A percentile compares a stretch with the other conserved stretches of the same genome.
Evolutionary conservation across 2,888 invertebrate genomes (phyloP).

Genomic region (Protonemura montana): DNA sequence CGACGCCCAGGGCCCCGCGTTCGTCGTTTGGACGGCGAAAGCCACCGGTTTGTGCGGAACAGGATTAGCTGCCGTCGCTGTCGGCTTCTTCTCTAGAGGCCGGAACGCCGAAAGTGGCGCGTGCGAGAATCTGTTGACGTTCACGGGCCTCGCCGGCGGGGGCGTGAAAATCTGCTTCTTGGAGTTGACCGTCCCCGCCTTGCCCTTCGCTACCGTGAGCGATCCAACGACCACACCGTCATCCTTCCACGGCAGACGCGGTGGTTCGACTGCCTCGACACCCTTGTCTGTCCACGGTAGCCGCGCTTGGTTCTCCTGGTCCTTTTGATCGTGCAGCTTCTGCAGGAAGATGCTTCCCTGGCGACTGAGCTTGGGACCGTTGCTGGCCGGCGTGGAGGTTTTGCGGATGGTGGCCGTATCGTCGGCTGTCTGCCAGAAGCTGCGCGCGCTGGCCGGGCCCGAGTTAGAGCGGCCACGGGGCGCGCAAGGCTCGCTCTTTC

Average conservation of each 20-base stretch:
- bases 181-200: constrained; percentile 43
- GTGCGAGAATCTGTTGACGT: constrained; percentile 76
- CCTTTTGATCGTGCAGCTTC: constrained; percentile 51
- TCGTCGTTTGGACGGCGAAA: background rate
- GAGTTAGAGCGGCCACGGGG: constrained; percentile 42
- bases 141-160: constrained; percentile 53
- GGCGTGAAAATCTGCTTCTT: constrained; percentile 50
- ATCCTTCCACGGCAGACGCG: constrained; percentile 53
- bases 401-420: constrained; percentile 57
- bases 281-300: constrained; percentile 50
- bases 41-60: no score
- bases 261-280: constrained; percentile 48
- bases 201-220: constrained; percentile 55
- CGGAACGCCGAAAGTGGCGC: constrained; percentile 80
- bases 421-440: constrained; percentile 71
- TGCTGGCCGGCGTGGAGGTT: constrained; percentile 50
- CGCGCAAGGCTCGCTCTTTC: constrained; percentile 27
- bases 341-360: constrained; percentile 51
- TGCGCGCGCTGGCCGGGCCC: constrained; percentile 62
- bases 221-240: constrained; percentile 59
- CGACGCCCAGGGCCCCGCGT: constrained; percentile 49
- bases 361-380: constrained; percentile 54
- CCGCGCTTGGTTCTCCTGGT: constrained; percentile 54
- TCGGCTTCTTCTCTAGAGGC: constrained; percentile 57
- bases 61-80: background rate